A percentile compares a stretch with the other conserved stretches of the same genome.
Evolutionary conservation across 2,113 vertebrate species (phyloP).

Genomic region (Oreocharis arfaki): DNA sequence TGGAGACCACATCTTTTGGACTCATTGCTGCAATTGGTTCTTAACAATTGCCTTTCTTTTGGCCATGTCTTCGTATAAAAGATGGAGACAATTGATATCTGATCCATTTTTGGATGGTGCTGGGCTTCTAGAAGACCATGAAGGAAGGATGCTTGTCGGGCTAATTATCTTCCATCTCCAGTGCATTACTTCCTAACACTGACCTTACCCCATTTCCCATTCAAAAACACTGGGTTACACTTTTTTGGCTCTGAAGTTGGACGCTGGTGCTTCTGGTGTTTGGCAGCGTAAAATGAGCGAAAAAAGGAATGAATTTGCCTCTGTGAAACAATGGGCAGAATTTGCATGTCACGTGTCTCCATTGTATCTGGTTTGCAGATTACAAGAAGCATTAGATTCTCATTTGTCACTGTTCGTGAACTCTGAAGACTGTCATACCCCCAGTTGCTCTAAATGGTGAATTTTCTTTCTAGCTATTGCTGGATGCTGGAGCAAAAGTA

Average conservation of each 20-base stretch:
- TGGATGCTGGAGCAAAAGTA: slow-evolving; percentile 93
- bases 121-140: not conserved
- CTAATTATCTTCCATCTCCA: slow-evolving; percentile 13
- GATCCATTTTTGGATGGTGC: not conserved
- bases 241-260: slow-evolving; percentile 61
- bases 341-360: slow-evolving; percentile 44
- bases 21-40: not conserved
- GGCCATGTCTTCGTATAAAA: not conserved
- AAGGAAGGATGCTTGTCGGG: not conserved
- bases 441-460: slow-evolving; percentile 20
- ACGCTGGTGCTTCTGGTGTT: slow-evolving; percentile 10
- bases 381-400: slow-evolving; percentile 35
- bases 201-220: slow-evolving; percentile 26
- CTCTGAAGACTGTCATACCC: not conserved
- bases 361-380: slow-evolving; percentile 34
- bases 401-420: slow-evolving; percentile 39
- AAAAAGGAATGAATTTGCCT: slow-evolving; percentile 43
- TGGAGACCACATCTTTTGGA: slow-evolving; percentile 3
- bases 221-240: not conserved
- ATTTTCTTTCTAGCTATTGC: slow-evolving; percentile 82
- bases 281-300: slow-evolving; percentile 8
- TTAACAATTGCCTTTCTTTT: not conserved
- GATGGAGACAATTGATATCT: not conserved
- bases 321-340: not conserved
- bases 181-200: slow-evolving; percentile 37